phyloP scores from a whole-genome alignment of 92 coral and sea anemone species.

The Paragorgia papillata region DNA sequence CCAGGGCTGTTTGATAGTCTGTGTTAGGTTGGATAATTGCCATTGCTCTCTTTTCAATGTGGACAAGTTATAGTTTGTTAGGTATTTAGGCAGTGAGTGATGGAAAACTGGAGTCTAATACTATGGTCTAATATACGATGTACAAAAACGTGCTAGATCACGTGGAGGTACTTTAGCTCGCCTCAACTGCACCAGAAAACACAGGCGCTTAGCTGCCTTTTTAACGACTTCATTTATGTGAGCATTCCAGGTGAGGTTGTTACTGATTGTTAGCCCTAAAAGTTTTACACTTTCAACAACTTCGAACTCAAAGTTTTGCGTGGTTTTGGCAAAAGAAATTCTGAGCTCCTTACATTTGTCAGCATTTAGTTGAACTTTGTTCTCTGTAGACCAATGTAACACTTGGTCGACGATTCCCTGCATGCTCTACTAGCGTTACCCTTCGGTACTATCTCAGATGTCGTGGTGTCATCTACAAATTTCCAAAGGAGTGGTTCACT shows the following conservation, averaged over 20 bases:
- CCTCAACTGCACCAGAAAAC: constrained; percentile 20
- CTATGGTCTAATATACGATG: constrained; percentile 32
- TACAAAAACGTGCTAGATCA: too few relatives aligned
- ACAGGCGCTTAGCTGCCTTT: constrained; percentile 24
- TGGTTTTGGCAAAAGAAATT: too few relatives aligned
- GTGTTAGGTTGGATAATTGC: constrained; percentile 48
- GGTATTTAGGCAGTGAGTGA: constrained; percentile 43
- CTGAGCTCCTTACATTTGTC: too few relatives aligned
- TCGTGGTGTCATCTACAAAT: too few relatives aligned
- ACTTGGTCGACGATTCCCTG: too few relatives aligned
- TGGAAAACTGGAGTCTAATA: constrained; percentile 42
- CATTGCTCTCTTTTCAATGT: constrained; percentile 55
- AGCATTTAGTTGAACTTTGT: too few relatives aligned
- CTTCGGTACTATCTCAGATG: too few relatives aligned
- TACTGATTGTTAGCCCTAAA: constrained; percentile 25
- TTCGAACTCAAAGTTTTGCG: too few relatives aligned
- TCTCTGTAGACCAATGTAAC: too few relatives aligned
- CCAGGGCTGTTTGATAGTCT: constrained; percentile 35
- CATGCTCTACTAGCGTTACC: too few relatives aligned
- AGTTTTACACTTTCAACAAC: constrained; percentile 7
- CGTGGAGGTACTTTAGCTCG: too few relatives aligned
- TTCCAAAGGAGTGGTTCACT: too few relatives aligned
- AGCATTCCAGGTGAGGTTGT: constrained; percentile 38
- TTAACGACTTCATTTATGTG: constrained; percentile 21
- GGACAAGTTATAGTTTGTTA: constrained; percentile 38